A percentile compares a stretch with the other conserved stretches of the same genome.
Conservation (phyloP, 1,140 invertebrate genomes). For the Macrobrachium nipponense region DNA sequence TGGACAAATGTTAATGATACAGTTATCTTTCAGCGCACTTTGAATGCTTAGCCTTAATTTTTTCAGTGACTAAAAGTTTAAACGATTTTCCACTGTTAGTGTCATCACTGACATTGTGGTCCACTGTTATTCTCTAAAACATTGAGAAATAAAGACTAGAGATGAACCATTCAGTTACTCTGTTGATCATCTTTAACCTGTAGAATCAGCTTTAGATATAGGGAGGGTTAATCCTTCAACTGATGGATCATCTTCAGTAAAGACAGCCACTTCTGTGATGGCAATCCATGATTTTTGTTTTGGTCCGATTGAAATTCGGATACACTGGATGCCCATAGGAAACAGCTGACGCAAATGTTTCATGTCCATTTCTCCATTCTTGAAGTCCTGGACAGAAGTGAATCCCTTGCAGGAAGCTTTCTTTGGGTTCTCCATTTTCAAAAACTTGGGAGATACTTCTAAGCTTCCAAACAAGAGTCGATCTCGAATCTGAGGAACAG, state of each 20-base stretch:
- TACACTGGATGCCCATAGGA: slow-evolving; percentile 61
- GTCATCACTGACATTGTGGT: too few relatives aligned
- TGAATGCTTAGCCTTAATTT: too few relatives aligned
- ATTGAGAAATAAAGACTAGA: too few relatives aligned
- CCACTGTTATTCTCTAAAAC: too few relatives aligned
- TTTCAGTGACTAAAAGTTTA: too few relatives aligned
- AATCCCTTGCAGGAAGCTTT: slow-evolving; percentile 55
- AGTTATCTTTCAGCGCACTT: too few relatives aligned
- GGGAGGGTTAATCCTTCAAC: too few relatives aligned
- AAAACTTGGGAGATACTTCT: slow-evolving; percentile 50
- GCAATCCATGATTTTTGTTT: slow-evolving; percentile 63
- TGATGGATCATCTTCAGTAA: slow-evolving; percentile 48
- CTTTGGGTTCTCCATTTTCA: slow-evolving; percentile 57
- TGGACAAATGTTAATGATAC: too few relatives aligned
- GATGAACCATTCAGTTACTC: too few relatives aligned
- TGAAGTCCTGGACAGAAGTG: slow-evolving; percentile 49
- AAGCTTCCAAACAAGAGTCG: slow-evolving; percentile 52
- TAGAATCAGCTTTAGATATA: too few relatives aligned
- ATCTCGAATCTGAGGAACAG: slow-evolving; percentile 48
- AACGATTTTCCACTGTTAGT: too few relatives aligned
- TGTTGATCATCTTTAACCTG: too few relatives aligned
- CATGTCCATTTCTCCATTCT: slow-evolving; percentile 58
- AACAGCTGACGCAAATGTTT: slow-evolving; percentile 37
- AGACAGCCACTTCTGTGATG: slow-evolving; percentile 63
- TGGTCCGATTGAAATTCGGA: slow-evolving; percentile 56